phyloP scores from a whole-genome alignment of 2,113 vertebrate species.

The Antechinus flavipes region DNA sequence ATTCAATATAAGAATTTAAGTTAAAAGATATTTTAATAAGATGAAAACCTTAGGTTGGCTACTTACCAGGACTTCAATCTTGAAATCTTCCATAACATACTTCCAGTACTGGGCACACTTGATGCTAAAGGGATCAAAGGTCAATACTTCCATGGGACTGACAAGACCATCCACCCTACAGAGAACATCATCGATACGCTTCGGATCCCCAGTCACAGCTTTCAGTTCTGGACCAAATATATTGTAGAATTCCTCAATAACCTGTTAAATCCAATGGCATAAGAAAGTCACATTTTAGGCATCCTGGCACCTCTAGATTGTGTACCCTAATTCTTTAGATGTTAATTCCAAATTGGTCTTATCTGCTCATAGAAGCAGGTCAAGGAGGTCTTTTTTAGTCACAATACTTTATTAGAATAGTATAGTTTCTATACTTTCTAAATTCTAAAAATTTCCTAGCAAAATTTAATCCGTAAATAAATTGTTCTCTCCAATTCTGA shows the following conservation, averaged over 20 bases:
- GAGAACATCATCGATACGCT: conserved; percentile 88
- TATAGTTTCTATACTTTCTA: no score
- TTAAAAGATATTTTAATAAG: not conserved
- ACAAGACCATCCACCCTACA: conserved; percentile 87
- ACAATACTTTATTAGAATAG: not conserved
- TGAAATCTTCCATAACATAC: conserved; percentile 90
- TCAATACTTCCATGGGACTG: conserved; percentile 86
- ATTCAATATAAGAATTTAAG: not conserved
- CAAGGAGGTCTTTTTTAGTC: not conserved
- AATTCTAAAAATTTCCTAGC: not conserved
- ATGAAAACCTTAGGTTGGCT: rapidly evolving
- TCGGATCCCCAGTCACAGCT: conserved; percentile 89
- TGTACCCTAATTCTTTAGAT: not conserved
- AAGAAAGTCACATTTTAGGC: not conserved
- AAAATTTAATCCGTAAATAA: not conserved
- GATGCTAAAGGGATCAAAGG: conserved; percentile 91
- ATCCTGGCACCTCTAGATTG: not conserved
- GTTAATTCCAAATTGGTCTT: not conserved
- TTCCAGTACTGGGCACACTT: conserved; percentile 87
- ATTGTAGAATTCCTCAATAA: conserved; percentile 92
- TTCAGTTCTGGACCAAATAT: conserved; percentile 92
- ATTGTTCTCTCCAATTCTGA: not conserved
- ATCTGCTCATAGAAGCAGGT: not conserved
- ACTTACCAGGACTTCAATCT: conserved; percentile 87
- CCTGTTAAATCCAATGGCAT: conserved; percentile 79